Evolutionary conservation across 2,797 vertebrate genomes (phyloP).

Genomic region (Tapera naevia): DNA sequence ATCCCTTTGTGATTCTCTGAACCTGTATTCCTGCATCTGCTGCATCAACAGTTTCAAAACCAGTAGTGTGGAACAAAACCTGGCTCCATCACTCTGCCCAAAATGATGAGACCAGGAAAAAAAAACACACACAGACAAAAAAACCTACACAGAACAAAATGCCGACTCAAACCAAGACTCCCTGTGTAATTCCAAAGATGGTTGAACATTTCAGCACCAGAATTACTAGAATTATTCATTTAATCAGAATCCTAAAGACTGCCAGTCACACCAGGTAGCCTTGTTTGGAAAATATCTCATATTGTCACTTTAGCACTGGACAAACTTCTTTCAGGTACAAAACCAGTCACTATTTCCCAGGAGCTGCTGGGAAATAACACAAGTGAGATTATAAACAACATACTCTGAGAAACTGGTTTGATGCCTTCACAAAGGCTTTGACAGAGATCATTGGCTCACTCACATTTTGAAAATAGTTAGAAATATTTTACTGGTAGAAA

Average conservation of each 20-base stretch:
- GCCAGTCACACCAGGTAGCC: background rate
- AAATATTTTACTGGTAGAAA: background rate
- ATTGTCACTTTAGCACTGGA: background rate
- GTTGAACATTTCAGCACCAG: background rate
- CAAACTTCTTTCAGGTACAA: background rate
- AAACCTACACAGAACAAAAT: background rate
- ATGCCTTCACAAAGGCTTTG: background rate
- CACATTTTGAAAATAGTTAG: background rate
- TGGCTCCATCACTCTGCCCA: background rate
- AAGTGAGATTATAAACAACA: slow-evolving; percentile 17
- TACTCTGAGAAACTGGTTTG: background rate
- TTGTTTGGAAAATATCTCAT: background rate
- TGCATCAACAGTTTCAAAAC: background rate
- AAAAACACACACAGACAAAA: background rate
- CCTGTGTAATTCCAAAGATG: background rate
- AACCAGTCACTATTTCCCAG: background rate
- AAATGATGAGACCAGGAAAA: background rate
- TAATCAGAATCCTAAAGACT: background rate
- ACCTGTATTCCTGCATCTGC: background rate
- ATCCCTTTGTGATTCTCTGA: background rate
- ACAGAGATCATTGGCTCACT: background rate
- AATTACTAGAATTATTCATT: background rate
- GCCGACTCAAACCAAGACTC: background rate
- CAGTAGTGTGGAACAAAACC: background rate
- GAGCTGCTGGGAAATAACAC: background rate